phyloP scores from a whole-genome alignment of 2,888 invertebrate genomes.

The Euphydryas editha region DNA sequence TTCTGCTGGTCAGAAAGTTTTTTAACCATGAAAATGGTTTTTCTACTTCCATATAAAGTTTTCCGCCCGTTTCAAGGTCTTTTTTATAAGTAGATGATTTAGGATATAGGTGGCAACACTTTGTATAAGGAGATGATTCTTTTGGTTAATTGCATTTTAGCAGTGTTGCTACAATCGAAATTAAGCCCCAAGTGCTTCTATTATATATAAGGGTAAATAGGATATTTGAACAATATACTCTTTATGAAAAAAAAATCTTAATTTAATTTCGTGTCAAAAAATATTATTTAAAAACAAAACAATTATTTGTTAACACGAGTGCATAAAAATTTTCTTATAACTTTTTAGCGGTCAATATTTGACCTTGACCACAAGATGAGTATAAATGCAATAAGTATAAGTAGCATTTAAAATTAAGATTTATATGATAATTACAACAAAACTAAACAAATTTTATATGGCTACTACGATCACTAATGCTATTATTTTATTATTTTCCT shows the following conservation, averaged over 20 bases:
- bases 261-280: not conserved
- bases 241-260: not conserved
- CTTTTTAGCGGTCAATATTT: not conserved
- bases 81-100: conserved; percentile 46
- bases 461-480: not conserved
- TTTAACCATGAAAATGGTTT: conserved; percentile 32
- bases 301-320: not conserved
- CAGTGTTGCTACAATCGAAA: conserved; percentile 35
- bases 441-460: conserved; percentile 8
- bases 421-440: not conserved
- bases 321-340: not conserved
- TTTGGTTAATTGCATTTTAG: not conserved
- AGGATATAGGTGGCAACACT: conserved; percentile 35
- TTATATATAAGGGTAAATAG: conserved; percentile 14
- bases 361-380: conserved; percentile 11
- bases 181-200: conserved; percentile 54
- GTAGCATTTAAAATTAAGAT: conserved; percentile 4
- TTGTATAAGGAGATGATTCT: not conserved
- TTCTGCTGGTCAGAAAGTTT: conserved; percentile 68
- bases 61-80: conserved; percentile 58
- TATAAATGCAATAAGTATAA: not conserved
- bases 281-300: not conserved
- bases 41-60: conserved; percentile 62
- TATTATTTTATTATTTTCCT: not conserved
- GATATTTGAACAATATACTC: not conserved